Conservation (phyloP, 2,888 invertebrate species). For the Troilus luridus region DNA sequence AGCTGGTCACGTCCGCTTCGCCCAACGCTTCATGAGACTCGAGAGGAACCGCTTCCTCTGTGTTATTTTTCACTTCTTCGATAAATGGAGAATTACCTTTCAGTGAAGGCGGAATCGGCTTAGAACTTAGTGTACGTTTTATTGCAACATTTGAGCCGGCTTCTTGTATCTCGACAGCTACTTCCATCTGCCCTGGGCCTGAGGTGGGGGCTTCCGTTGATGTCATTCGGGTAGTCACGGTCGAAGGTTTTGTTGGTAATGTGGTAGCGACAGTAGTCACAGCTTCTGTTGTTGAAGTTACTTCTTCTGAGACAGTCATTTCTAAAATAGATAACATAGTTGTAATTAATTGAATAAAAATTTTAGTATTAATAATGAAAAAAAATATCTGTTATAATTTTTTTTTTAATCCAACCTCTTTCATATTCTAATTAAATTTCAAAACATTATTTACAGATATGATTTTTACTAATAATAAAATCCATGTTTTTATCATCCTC, state of each 20-base stretch:
- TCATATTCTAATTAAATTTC: not conserved
- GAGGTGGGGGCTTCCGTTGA: conserved; percentile 30
- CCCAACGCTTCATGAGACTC: conserved; percentile 65
- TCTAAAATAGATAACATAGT: conserved; percentile 5
- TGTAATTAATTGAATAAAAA: not conserved
- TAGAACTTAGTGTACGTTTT: conserved; percentile 61
- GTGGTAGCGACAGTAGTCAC: conserved; percentile 3
- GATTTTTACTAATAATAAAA: not conserved
- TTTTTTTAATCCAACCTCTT: not conserved
- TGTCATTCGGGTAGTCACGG: not conserved
- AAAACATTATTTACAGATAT: not conserved
- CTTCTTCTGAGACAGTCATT: conserved; percentile 51
- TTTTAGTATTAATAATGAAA: not conserved
- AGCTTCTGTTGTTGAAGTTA: conserved; percentile 38
- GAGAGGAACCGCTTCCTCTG: conserved; percentile 63
- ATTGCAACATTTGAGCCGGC: conserved; percentile 34
- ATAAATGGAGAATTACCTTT: conserved; percentile 65
- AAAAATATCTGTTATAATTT: not conserved
- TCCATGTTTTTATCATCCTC: not conserved
- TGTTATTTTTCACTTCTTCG: conserved; percentile 62
- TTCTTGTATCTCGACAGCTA: conserved; percentile 51
- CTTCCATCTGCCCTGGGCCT: conserved; percentile 55
- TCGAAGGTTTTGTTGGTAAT: not conserved
- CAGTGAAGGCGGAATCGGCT: conserved; percentile 65
- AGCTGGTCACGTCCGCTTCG: conserved; percentile 62